phyloP scores from a whole-genome alignment of 2,888 invertebrate genomes.

The Drosophila mercatorum region DNA sequence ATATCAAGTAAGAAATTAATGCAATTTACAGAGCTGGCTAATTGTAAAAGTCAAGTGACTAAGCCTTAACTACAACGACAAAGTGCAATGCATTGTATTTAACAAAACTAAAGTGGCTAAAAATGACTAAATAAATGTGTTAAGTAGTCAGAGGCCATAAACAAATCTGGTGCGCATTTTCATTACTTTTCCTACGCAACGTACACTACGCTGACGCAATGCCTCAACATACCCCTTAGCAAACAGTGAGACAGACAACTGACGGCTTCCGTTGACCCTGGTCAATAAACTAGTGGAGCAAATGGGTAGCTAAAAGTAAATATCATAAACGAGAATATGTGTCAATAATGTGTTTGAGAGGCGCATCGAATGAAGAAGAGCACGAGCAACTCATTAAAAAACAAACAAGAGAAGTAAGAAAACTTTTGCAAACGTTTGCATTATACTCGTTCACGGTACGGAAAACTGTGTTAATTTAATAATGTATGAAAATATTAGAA shows the following conservation, averaged over 20 bases:
- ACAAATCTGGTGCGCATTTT: conserved; percentile 49
- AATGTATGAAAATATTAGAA: not conserved
- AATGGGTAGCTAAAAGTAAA: conserved; percentile 48
- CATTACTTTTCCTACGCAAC: conserved; percentile 60
- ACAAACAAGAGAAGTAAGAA: not conserved
- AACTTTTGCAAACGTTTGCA: not conserved
- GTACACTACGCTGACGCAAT: conserved; percentile 60
- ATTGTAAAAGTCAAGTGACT: conserved; percentile 40
- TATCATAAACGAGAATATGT: conserved; percentile 53
- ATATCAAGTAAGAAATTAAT: conserved; percentile 28
- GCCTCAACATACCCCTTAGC: conserved; percentile 4
- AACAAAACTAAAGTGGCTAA: conserved; percentile 11
- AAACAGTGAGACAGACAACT: conserved; percentile 34
- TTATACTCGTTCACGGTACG: not conserved
- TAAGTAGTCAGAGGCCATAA: conserved; percentile 56
- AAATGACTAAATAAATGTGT: conserved; percentile 55
- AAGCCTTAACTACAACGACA: conserved; percentile 12
- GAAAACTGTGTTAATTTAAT: not conserved
- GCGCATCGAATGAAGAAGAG: conserved; percentile 14
- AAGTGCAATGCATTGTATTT: conserved; percentile 30
- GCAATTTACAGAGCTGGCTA: conserved; percentile 23
- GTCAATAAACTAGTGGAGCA: conserved; percentile 60
- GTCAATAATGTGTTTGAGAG: conserved; percentile 48
- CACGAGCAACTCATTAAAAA: conserved; percentile 36
- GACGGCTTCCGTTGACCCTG: conserved; percentile 74